phyloP scores from a whole-genome alignment of 2,888 invertebrate species.

The Drosophila merina region DNA sequence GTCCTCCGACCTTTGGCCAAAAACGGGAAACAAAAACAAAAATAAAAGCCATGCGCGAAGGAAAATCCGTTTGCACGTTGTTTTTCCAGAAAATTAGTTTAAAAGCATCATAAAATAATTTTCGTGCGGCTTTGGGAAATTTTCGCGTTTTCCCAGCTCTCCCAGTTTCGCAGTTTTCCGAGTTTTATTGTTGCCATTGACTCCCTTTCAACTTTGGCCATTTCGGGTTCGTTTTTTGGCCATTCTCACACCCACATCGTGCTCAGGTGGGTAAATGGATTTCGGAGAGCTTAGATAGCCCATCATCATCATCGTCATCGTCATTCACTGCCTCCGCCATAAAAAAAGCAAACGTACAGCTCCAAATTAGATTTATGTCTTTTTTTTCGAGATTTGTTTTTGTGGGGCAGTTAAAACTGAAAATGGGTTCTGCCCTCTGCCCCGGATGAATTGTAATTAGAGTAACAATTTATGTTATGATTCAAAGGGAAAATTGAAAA shows the following conservation, averaged over 20 bases:
- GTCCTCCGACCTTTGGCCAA: conserved; percentile 8
- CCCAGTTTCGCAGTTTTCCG: conserved; percentile 48
- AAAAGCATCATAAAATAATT: conserved; percentile 79
- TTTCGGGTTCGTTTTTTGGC: conserved; percentile 35
- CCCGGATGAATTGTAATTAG: conserved; percentile 31
- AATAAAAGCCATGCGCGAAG: conserved; percentile 6
- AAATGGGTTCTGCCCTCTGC: conserved; percentile 42
- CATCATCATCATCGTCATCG: conserved; percentile 54
- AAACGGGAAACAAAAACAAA: background rate
- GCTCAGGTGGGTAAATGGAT: conserved; percentile 75
- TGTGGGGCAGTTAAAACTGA: conserved; percentile 47
- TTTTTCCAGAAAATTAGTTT: conserved; percentile 76
- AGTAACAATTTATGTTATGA: conserved; percentile 33
- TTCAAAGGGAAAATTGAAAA: conserved; percentile 37
- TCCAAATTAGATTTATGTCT: conserved; percentile 73
- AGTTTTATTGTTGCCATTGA: conserved; percentile 69
- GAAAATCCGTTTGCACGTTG: conserved; percentile 55
- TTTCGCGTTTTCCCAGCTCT: conserved; percentile 58
- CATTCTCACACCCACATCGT: conserved; percentile 34
- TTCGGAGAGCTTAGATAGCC: conserved; percentile 62
- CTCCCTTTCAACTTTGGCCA: conserved; percentile 64
- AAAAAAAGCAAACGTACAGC: conserved; percentile 57
- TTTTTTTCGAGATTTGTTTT: conserved; percentile 55
- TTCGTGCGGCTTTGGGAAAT: conserved; percentile 62
- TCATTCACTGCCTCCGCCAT: conserved; percentile 41